Evolutionary conservation across 2,113 vertebrate genomes (phyloP), one percentile per base, ranked within the genome.

Genomic region (Scopus umbretta): DNA sequence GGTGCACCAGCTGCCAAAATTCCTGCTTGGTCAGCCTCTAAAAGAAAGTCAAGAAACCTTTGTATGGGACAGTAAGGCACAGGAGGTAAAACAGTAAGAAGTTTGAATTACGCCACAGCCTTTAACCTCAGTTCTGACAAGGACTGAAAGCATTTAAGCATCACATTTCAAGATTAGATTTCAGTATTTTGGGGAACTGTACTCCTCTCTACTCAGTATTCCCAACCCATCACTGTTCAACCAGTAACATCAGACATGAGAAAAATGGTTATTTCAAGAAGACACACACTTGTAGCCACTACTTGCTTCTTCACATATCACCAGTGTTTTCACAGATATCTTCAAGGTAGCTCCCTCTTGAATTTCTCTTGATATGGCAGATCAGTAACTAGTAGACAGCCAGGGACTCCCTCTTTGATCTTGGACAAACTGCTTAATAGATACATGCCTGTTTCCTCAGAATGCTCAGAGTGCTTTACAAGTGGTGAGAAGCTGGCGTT

Each of bases 1-100:
- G 99, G 96, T 98, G 99, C 9, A 99, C 98, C 98, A 99, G 98
- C 79, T 99, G 99, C 98, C 98, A 99, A 87, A 99, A 98, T 93
- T 99, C 99, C 84, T 92, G 90, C 82, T 97, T 97, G 84, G 97
- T 99, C 95, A 99, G 96, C 87, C 93, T 97, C 99, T 99, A 97
- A 47, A 96, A 97, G 45, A 80, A 93, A 86, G 81, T 96, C 81
- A 96, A 70, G 78, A 94, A 61, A n/a, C n/a, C n/a, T n/a, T n/a
- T n/a, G 81, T 5, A 90, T 8, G 11, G 81, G 43, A 89, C 66
- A 67, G 74, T n/a, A 91, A 90, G 68, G 62, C 16, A 62, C 43
- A 53, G 62, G 32, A 96, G 70, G 43, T 53, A 85, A 96, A 96
- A 68, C 45, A 73, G 78, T 47, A 93, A 85, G 88, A 96, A 95